Percentiles rank a stretch among this genome's conserved stretches.
Evolutionary conservation across 2,797 vertebrate genomes (phyloP).

Genomic region (Helarctos malayanus): DNA sequence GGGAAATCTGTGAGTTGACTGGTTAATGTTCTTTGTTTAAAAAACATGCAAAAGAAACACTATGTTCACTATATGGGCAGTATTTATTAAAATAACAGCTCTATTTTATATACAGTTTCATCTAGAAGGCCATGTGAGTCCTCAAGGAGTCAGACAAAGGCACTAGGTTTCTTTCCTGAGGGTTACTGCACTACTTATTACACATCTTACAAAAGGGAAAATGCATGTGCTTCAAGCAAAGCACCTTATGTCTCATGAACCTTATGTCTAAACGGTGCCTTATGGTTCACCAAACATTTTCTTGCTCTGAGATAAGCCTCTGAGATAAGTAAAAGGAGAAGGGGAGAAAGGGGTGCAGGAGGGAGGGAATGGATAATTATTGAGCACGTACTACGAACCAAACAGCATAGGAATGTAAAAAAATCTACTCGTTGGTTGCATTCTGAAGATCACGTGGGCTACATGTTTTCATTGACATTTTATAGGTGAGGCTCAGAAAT

Average conservation of each 20-base stretch:
- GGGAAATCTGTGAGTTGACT: constrained; percentile 42
- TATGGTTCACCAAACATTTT: background rate
- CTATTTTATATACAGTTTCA: constrained; percentile 56
- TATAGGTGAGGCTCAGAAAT: constrained; percentile 30
- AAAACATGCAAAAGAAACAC: constrained; percentile 62
- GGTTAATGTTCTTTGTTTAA: constrained; percentile 61
- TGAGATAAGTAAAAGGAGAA: background rate
- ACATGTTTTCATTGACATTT: background rate
- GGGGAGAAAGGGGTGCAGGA: background rate
- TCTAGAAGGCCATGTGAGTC: constrained; percentile 34
- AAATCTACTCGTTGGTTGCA: background rate
- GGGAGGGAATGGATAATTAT: background rate
- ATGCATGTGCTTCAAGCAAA: constrained; percentile 21
- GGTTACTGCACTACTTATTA: background rate
- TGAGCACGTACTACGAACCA: background rate
- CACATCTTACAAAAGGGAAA: constrained; percentile 11
- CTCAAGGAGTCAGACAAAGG: constrained; percentile 55
- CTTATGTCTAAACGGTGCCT: constrained; percentile 1
- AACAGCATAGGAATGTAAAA: background rate
- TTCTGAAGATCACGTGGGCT: background rate
- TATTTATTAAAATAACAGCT: constrained; percentile 51
- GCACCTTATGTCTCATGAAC: background rate
- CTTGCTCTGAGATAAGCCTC: background rate
- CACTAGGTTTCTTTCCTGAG: background rate
- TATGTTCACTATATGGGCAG: background rate